Conservation (phyloP, 2,113 vertebrate species). For the Clarias magur region DNA sequence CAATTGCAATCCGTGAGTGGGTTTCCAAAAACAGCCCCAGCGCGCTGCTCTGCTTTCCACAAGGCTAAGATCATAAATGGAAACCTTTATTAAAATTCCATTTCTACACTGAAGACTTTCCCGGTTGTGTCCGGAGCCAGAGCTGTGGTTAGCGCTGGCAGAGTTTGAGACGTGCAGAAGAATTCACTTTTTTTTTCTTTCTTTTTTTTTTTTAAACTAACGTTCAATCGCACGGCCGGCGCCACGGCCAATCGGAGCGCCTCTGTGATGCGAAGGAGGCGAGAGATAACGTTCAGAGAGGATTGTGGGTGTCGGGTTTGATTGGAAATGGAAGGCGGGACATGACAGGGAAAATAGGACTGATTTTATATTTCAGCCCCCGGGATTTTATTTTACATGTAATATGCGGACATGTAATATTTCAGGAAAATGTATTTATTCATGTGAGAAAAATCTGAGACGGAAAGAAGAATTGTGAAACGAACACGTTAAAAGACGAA, state of each 20-base stretch:
- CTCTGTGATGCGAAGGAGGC: conserved; percentile 9
- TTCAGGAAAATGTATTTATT: not conserved
- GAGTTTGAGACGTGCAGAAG: conserved; percentile 33
- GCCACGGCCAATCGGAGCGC: conserved; percentile 13
- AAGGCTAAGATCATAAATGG: conserved; percentile 57
- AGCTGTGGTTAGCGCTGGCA: conserved; percentile 21
- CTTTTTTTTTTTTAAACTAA: conserved; percentile 25
- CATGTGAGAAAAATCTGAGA: not conserved
- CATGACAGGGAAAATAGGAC: not conserved
- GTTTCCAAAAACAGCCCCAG: conserved; percentile 52
- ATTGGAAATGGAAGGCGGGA: not conserved
- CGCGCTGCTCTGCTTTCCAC: conserved; percentile 55
- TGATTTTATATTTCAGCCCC: too few relatives aligned
- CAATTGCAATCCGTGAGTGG: conserved; percentile 57
- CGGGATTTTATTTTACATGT: not conserved
- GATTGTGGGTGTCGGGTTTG: not conserved
- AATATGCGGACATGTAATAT: not conserved
- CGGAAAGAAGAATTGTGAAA: not conserved
- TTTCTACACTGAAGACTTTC: conserved; percentile 44
- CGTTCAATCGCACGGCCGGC: conserved; percentile 55
- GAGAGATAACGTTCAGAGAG: not conserved
- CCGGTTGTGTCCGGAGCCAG: conserved; percentile 8
- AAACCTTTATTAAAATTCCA: conserved; percentile 63
- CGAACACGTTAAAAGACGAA: too few relatives aligned
- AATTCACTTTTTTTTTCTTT: conserved; percentile 32